Evolutionary conservation across 2,797 vertebrate species (phyloP).

Genomic region (Carduelis carduelis): DNA sequence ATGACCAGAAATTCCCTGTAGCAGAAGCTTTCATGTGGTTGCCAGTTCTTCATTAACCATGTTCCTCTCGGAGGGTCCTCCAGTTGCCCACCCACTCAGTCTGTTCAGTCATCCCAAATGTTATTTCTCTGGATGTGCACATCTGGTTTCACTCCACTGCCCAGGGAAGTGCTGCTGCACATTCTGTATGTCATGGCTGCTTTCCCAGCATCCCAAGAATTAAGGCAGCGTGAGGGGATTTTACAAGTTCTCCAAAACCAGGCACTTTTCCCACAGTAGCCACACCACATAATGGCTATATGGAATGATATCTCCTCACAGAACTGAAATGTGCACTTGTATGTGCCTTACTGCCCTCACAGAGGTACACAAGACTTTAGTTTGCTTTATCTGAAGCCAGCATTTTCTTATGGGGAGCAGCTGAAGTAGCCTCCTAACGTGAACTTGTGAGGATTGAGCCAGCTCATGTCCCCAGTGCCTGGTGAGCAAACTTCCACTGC

Average conservation of each 20-base stretch:
- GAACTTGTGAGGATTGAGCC: neutral
- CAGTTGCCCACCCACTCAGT: conserved; percentile 74
- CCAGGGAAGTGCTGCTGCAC: conserved; percentile 72
- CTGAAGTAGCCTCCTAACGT: neutral
- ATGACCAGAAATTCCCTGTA: conserved; percentile 8
- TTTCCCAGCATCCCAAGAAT: conserved; percentile 77
- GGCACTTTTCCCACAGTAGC: conserved; percentile 71
- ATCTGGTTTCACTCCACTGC: conserved; percentile 78
- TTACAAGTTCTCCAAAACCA: conserved; percentile 73
- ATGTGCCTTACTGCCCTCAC: neutral
- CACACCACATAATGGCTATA: neutral
- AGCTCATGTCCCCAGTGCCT: neutral
- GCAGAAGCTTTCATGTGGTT: conserved; percentile 59
- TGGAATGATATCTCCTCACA: conserved; percentile 35
- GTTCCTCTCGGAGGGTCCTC: conserved; percentile 60
- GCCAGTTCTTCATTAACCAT: conserved; percentile 50
- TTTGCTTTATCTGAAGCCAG: neutral
- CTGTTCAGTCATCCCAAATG: conserved; percentile 73
- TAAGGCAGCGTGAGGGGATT: conserved; percentile 72
- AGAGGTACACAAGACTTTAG: neutral
- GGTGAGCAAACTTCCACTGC: neutral
- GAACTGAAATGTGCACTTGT: conserved; percentile 52
- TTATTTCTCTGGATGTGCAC: conserved; percentile 70
- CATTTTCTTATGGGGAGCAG: neutral
- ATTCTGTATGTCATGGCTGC: conserved; percentile 73